Percentiles rank a stretch among this genome's conserved stretches.
Conservation (phyloP, 2,888 invertebrate species). For the Caenorhabditis drosophilae region DNA sequence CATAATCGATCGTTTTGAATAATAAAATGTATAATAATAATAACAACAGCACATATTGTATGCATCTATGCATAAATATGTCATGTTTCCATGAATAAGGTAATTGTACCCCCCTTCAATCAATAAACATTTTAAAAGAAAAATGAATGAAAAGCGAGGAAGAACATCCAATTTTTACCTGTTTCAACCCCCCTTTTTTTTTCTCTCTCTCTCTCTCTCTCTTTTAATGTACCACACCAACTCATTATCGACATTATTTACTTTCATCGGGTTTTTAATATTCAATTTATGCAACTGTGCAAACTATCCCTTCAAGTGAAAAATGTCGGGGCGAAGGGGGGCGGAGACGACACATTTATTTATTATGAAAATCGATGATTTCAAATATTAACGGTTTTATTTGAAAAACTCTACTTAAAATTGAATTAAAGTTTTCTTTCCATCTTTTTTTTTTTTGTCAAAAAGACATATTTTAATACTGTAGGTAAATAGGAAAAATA, state of each 20-base stretch:
- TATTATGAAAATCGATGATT: not conserved
- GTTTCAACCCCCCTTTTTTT: not conserved
- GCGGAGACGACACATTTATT: not conserved
- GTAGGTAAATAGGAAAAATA: too few species aligned
- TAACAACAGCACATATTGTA: too few species aligned
- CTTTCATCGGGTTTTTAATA: not conserved
- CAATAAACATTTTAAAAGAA: not conserved
- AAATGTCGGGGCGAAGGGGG: not conserved
- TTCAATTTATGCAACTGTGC: slow-evolving; percentile 42
- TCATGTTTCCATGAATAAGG: not conserved
- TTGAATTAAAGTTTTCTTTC: too few species aligned
- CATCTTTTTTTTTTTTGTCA: too few species aligned
- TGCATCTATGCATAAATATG: too few species aligned
- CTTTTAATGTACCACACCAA: too few species aligned
- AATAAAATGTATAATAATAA: too few species aligned
- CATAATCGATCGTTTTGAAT: too few species aligned
- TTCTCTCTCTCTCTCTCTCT: too few species aligned
- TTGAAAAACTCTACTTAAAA: not conserved
- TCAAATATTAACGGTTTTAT: not conserved
- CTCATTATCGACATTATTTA: not conserved
- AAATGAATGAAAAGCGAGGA: not conserved
- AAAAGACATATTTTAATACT: too few species aligned
- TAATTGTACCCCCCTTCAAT: not conserved
- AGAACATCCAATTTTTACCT: not conserved
- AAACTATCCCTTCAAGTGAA: slow-evolving; percentile 14